Evolutionary conservation across 2,113 vertebrate genomes (phyloP).

Genomic region (Python bivittatus): DNA sequence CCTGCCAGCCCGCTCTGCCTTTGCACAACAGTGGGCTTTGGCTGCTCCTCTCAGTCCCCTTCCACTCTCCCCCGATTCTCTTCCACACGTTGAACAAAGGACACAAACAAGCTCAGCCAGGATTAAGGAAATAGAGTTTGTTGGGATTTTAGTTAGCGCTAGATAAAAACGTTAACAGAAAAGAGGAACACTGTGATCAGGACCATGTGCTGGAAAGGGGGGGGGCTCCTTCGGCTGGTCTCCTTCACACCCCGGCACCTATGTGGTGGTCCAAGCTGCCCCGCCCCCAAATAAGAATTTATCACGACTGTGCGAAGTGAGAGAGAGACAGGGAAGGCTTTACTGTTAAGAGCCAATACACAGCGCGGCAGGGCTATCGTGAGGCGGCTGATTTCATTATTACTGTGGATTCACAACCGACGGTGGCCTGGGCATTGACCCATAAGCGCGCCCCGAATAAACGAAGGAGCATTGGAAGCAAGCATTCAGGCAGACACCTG

Average conservation of each 20-base stretch:
- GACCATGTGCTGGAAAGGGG: constrained; percentile 6
- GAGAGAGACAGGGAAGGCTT: background rate
- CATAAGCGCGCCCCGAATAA: constrained; percentile 22
- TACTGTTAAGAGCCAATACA: constrained; percentile 3
- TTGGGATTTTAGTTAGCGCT: constrained; percentile 56
- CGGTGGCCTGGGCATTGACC: constrained; percentile 56
- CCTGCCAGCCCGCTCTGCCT: background rate
- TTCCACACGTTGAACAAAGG: constrained; percentile 49
- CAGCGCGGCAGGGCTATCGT: constrained; percentile 55
- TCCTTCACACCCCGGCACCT: background rate
- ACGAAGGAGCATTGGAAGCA: constrained; percentile 66
- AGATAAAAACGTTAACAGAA: constrained; percentile 52
- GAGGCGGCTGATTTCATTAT: constrained; percentile 28
- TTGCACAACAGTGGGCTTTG: background rate
- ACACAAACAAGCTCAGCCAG: constrained; percentile 59
- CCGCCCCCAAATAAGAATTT: constrained; percentile 4
- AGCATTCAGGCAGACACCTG: constrained; percentile 73
- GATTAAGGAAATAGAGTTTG: constrained; percentile 68
- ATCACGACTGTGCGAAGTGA: constrained; percentile 10
- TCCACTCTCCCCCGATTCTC: background rate
- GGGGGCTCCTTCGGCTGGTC: background rate
- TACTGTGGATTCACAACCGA: constrained; percentile 17
- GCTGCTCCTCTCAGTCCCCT: accelerated
- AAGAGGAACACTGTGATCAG: constrained; percentile 23
- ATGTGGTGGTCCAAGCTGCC: constrained; percentile 7